Evolutionary conservation across 2,888 invertebrate genomes (phyloP).

Genomic region (Lypha dubia): DNA sequence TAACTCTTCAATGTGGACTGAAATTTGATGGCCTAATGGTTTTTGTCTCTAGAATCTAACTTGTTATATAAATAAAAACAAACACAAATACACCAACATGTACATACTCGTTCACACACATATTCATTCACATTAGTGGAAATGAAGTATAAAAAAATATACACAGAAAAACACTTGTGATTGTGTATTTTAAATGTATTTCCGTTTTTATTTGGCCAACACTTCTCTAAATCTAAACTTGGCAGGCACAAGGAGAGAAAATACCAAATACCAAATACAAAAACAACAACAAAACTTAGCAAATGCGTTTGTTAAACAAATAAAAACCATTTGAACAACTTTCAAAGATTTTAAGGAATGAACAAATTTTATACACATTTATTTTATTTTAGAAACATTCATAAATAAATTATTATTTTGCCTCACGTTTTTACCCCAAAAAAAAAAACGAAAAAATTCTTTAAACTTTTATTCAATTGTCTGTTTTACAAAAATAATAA

Average conservation of each 20-base stretch:
- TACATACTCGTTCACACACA: neutral
- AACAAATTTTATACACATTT: neutral
- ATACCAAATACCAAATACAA: neutral
- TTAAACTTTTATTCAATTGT: constrained; percentile 63
- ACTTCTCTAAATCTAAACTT: constrained; percentile 63
- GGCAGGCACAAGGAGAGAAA: constrained; percentile 34
- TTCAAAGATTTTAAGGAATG: constrained; percentile 3
- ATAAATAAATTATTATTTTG: constrained; percentile 56
- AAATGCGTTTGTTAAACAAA: constrained; percentile 50
- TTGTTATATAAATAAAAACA: neutral
- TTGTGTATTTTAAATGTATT: constrained; percentile 72
- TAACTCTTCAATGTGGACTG: no score
- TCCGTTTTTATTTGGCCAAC: constrained; percentile 72
- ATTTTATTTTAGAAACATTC: constrained; percentile 15
- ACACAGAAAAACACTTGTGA: constrained; percentile 70
- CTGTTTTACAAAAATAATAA: constrained; percentile 54
- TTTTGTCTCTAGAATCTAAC: neutral
- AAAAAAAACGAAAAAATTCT: no score
- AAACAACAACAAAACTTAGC: constrained; percentile 8
- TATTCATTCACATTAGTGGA: constrained; percentile 42
- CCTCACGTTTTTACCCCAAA: constrained; percentile 53
- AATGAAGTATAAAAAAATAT: constrained; percentile 59
- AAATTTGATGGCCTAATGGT: neutral
- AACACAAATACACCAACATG: neutral
- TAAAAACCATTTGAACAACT: constrained; percentile 30